phyloP scores from a whole-genome alignment of 2,797 vertebrate genomes.

The Lepidocolaptes lacrymiger region DNA sequence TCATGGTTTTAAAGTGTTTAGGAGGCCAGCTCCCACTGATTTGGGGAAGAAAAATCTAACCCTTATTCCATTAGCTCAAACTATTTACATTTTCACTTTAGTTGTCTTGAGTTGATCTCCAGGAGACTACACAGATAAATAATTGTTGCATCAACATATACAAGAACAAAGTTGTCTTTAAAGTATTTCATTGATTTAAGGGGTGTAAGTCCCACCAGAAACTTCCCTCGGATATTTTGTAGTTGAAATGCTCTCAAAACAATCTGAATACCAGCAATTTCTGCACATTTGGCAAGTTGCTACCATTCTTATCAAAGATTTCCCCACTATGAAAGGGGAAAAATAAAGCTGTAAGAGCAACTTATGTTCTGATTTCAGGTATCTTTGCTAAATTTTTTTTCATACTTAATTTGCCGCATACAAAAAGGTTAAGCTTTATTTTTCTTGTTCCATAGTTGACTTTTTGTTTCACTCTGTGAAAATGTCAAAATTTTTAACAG shows the following conservation, averaged over 20 bases:
- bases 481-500: neutral
- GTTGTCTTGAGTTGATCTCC: neutral
- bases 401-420: neutral
- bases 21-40: neutral
- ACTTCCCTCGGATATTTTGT: neutral
- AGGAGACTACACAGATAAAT: neutral
- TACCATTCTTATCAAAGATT: constrained; percentile 70
- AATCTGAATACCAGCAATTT: constrained; percentile 54
- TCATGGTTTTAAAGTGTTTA: neutral
- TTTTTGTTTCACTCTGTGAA: neutral
- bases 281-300: constrained; percentile 55
- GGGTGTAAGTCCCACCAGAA: neutral
- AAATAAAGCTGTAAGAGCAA: neutral
- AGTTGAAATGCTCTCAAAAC: neutral
- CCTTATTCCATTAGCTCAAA: neutral
- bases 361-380: neutral
- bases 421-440: neutral
- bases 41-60: neutral
- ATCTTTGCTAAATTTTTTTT: neutral
- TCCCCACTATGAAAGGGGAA: constrained; percentile 5
- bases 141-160: neutral
- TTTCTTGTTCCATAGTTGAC: neutral
- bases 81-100: neutral
- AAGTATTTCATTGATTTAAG: neutral
- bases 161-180: neutral